Conservation (phyloP, 2,888 invertebrate genomes). For the Ommatoiulus sabulosus region DNA sequence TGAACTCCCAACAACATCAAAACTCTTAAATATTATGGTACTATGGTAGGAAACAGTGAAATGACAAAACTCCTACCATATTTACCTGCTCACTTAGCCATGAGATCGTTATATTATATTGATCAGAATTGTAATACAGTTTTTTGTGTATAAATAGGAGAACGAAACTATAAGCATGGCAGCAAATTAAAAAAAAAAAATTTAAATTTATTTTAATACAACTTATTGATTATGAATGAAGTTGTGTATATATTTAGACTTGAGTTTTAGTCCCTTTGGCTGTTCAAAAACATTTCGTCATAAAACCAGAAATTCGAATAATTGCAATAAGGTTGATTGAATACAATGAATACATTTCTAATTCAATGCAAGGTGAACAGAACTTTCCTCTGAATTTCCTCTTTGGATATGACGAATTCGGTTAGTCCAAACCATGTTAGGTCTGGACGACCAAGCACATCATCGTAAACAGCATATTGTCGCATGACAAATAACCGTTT, state of each 20-base stretch:
- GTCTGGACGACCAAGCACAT: background rate
- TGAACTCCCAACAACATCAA: background rate
- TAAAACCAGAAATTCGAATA: background rate
- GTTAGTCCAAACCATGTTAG: too few species aligned
- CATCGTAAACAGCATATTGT: background rate
- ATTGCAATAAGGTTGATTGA: background rate
- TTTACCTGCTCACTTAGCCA: background rate
- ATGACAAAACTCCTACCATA: conserved; percentile 3
- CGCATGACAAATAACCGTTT: background rate
- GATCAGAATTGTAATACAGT: background rate
- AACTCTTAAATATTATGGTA: background rate
- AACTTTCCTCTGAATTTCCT: background rate
- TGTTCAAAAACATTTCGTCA: background rate
- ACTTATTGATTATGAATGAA: background rate
- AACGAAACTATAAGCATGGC: background rate
- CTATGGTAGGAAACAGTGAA: conserved; percentile 9
- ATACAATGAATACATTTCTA: background rate
- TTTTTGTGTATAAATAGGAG: background rate
- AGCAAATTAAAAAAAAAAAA: background rate
- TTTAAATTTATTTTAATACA: background rate
- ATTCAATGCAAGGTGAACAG: background rate
- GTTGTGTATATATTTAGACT: background rate
- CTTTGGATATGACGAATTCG: too few species aligned
- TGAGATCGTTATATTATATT: background rate
- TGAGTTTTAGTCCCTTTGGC: background rate